Evolutionary conservation across 1,140 invertebrate species (phyloP), one percentile per base, ranked within the genome.

Genomic region (Megalopta genalis): DNA sequence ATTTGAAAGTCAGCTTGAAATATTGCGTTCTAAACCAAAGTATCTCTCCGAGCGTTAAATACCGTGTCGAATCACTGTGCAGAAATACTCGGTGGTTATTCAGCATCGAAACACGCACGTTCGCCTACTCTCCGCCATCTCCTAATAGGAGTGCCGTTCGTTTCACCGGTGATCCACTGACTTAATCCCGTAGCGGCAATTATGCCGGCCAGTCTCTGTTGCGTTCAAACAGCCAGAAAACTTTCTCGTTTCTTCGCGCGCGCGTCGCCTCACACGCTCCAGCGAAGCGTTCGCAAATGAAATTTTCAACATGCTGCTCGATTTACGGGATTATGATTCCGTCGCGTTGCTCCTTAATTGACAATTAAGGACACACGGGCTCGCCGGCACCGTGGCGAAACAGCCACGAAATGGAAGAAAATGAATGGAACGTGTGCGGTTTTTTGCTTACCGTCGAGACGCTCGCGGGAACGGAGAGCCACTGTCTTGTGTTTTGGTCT

Each of bases 361-460:
- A 46, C 60, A 37, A 65, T 78, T 46, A 46, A 9, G 32, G 63
- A 10, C 39, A 64, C 21, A 25, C 49, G 10, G 42, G 14, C 42
- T 9, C 42, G 12, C 42, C 42, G 42, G 42, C 14, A 14, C 42
- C 10, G 42, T 46, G 10, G 14, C 42, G 42, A 2, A 46, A 46
- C 42, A 2, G 14, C 10, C 10, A 12, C 10, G 10, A 21, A 52
- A 52, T 52, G 49, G 18, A 16, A 77, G 57, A 39, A 12, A 16
- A 12, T n/a, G 37, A 76, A 46, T n/a, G 23, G 18, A 72, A 16
- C 39, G 60, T 63, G 25, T 74, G 78, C 74, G 25, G 32, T 32
- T 32, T 32, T 32, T 54, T 16, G 16, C 54, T 57, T 14, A 60
- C 65, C 25, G 18, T 18, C 10, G 3, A 9, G 2, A 42, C 2